Base-by-base conservation (phyloP, 2,113 vertebrate species). In the Oncorhynchus gorbuscha region DNA sequence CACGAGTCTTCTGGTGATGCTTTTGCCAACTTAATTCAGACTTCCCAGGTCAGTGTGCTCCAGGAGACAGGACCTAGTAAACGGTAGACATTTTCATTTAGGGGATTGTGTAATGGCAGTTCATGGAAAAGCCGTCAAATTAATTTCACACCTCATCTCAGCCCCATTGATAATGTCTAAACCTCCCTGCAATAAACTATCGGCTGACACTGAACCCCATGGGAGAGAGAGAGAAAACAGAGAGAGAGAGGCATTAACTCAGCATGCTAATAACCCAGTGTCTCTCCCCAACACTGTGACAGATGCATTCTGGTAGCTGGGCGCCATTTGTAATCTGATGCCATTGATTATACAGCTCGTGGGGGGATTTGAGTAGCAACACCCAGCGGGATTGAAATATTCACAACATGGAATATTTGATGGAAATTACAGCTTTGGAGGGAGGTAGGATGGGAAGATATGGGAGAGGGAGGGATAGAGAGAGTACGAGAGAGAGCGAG, bases 311-410 rank as follows among this genome's bases (percentile, higher is more conserved):
- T 79, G 28, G 7, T 85, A 75, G 83, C 84, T 83, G 72, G 78
- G 78, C 79, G 85, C 84, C 22, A 48, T 83, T 88, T 86, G 84
- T 39, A 72, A 81, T 84, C 81, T 85, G 81, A 80, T 76, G 81
- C 20, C 84, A 85, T 81, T 65, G 85, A 87, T 90, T 86, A 85
- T 78, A 72, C 13, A 1, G 28, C 73, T 81, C 78, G 35, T 77
- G 72, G 75, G 81, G 82, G 81, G 86, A 70, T 35, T 16, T n/a
- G 11, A 51, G 39, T 12, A n/a, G 32, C 45, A 58, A 26, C 28
- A 68, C 26, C 11, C 49, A 69, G 66, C 16, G 62, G 35, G 72
- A 64, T 75, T 69, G 71, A 79, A 77, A 75, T 86, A 79, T 82
- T 59, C 20, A 71, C 81, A 66, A 0, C 12, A 18, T 9, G 77